Conservation (phyloP, 2,888 invertebrate genomes). For the Furcula furcula region DNA sequence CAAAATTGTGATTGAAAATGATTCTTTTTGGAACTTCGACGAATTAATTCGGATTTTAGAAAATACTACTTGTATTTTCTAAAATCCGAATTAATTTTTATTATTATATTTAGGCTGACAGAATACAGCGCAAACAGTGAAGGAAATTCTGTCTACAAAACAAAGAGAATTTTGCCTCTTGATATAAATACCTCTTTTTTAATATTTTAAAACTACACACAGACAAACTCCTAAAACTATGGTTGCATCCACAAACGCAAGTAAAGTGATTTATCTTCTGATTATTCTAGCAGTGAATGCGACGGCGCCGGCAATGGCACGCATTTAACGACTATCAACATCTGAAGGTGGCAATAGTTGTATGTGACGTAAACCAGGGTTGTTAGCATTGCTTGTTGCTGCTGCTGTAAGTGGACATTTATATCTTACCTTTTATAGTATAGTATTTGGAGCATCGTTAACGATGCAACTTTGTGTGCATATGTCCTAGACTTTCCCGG, state of each 20-base stretch:
- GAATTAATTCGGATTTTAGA: no score
- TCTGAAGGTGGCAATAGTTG: conserved; percentile 42
- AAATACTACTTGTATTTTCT: no score
- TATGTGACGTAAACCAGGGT: conserved; percentile 33
- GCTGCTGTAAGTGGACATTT: conserved; percentile 32
- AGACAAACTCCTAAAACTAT: neutral
- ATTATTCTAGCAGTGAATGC: conserved; percentile 25
- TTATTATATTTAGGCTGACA: no score
- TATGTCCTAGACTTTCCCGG: no score
- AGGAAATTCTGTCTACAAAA: no score
- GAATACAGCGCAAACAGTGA: no score
- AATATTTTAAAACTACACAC: no score
- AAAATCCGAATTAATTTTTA: no score
- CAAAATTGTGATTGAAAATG: no score
- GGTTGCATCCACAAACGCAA: neutral
- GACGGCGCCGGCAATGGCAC: conserved; percentile 29
- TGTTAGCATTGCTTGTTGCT: conserved; percentile 53
- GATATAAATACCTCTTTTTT: no score
- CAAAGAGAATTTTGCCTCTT: no score
- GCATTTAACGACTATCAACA: conserved; percentile 46
- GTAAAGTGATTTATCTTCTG: conserved; percentile 26
- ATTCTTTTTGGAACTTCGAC: no score
- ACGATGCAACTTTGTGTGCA: conserved; percentile 14
- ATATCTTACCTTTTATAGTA: conserved; percentile 38
- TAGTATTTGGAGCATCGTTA: conserved; percentile 23